Base-by-base conservation (phyloP, 2,113 vertebrate species). In the Gnathonemus longibarbis region DNA sequence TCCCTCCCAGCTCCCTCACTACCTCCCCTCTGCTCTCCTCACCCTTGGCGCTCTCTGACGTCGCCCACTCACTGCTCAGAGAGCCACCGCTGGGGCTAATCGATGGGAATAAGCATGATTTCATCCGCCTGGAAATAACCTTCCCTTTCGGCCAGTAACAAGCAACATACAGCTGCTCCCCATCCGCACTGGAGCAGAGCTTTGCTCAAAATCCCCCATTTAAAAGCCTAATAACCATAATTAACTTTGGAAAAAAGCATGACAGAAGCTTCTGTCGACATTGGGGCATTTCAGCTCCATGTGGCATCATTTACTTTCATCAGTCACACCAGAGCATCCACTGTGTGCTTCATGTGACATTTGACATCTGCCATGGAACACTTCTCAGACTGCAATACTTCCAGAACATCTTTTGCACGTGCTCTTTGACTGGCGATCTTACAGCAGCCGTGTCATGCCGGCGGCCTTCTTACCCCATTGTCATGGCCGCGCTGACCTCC, bases 211-310 rank as follows among this genome's bases (percentile, higher is more conserved):
- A 31, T 56, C 89, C 45, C 45, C 31, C 56, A 49, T 87, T 87
- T 84, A 85, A 87, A 87, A 89, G 83, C 84, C 42, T 31, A 80
- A 84, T 35, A 70, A 90, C 84, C 31, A 90, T 87, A 90, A 90
- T 90, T 89, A 84, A 85, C 45, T 52, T 49, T 80, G 52, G 80
- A 89, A 89, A 89, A 89, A 56, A 42, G 15, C 42, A 84, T 24
- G 83, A 48, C 83, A 24, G 24, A 21, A 84, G 83, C 31, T 83
- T 24, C 77, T 83, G 35, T 21, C 35, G 13, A 45, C 77, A 21
- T 17, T 0, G 77, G 77, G 35, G 35, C 42, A 83, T 42, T 48
- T 45, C 83, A 84, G 83, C 39, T 48, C 83, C 45, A 42, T 84
- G 83, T 8, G 42, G 45, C 39, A 48, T 48, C 21, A 46, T 84